Evolutionary conservation across 2,888 invertebrate species (phyloP).

Genomic region (Drosophila antonietae): DNA sequence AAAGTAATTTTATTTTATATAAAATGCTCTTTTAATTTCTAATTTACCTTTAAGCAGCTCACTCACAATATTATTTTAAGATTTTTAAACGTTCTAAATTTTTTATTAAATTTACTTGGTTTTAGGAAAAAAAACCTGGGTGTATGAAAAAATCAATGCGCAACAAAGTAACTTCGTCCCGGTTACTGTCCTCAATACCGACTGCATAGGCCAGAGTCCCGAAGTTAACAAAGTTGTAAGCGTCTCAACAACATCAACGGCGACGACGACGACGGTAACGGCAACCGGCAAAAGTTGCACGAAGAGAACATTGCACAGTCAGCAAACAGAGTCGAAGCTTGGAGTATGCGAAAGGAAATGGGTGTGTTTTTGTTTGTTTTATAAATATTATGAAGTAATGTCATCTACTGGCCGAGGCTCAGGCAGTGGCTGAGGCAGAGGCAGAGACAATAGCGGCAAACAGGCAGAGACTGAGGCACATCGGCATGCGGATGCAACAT

Average conservation of each 20-base stretch:
- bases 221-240: slow-evolving; percentile 81
- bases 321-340: slow-evolving; percentile 27
- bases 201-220: slow-evolving; percentile 67
- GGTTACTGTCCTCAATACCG: slow-evolving; percentile 81
- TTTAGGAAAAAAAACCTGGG: slow-evolving; percentile 22
- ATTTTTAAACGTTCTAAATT: neutral
- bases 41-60: neutral
- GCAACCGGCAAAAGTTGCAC: slow-evolving; percentile 55
- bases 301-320: slow-evolving; percentile 46
- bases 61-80: neutral
- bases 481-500: slow-evolving; percentile 46
- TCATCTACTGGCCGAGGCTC: slow-evolving; percentile 28
- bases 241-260: slow-evolving; percentile 7
- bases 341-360: slow-evolving; percentile 17
- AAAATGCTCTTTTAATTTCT: neutral
- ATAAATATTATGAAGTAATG: slow-evolving; percentile 55
- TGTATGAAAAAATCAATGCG: slow-evolving; percentile 72
- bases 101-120: slow-evolving; percentile 16
- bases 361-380: slow-evolving; percentile 59
- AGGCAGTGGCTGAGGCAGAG: neutral
- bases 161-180: slow-evolving; percentile 81
- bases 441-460: slow-evolving; percentile 1
- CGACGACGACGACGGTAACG: slow-evolving; percentile 18
- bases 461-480: slow-evolving; percentile 14
- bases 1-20: neutral